Base-by-base conservation (phyloP, 2,113 vertebrate genomes). In the Chrysochloris asiatica region DNA sequence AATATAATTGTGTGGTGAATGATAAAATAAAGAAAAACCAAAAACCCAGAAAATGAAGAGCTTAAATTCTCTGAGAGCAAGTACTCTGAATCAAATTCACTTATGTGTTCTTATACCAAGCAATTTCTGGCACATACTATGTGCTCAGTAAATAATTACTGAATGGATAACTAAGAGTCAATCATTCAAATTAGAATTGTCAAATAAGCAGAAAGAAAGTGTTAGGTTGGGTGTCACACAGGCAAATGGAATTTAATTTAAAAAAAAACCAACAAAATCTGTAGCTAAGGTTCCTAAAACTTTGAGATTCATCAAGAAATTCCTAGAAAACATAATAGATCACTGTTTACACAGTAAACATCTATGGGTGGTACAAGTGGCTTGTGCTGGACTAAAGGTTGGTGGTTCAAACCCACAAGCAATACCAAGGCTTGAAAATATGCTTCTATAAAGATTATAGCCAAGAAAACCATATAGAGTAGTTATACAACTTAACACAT, bases 121-220 rank as follows among this genome's bases (percentile, higher is more conserved):
- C n/a, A n/a, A n/a, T n/a, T n/a, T n/a, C n/a, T n/a, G n/a, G n/a
- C n/a, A n/a, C n/a, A n/a, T n/a, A n/a, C n/a, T n/a, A n/a, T n/a
- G n/a, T n/a, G 59, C 0, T 52, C 33, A 77, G 13, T 86, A 88
- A 92, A 61, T 85, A 84, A 63, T 33, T 86, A 2, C 38, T 59
- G 33, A 52, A 41, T 65, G 54, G 38, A 43, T 9, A 81, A 71
- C 52, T 83, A 52, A 17, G 69, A 82, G 54, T 11, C 0, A 83
- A 54, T 28, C 26, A 45, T 30, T 93, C 17, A 61, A 75, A 72
- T 77, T 14, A 65, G 16, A 78, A 91, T 63, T 91, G 12, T 50
- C 16, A 90, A 92, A 30, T 81, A 69, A 79, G 33, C 24, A 90
- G 24, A 86, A 22, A 83, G n/a, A 61, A 54, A 89, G 17, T 63